A percentile compares a stretch with the other conserved stretches of the same genome.
These are phyloP conservation scores for Bombus confusus DNA, from an alignment of 1,140 invertebrate species.

Conservation along the genomic window DNA sequence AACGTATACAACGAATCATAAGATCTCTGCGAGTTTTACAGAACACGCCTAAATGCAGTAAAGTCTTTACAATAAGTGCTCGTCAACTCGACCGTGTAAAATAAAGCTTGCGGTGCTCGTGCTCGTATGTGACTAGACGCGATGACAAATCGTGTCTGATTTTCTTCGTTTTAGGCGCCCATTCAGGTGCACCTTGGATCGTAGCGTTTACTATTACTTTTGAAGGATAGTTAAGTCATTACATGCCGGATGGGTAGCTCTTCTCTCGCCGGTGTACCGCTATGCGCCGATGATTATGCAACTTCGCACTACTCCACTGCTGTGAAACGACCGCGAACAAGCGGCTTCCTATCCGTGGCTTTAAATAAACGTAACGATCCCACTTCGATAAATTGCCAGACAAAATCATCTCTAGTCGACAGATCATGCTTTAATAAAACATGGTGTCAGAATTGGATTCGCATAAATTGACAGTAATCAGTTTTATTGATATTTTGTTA, in stretches of 20 bases:
- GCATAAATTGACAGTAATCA: too few relatives aligned
- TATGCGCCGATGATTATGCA: slow-evolving; percentile 60
- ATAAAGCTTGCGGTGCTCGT: not conserved
- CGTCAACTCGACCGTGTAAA: not conserved
- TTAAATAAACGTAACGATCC: slow-evolving; percentile 15
- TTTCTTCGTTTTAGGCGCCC: slow-evolving; percentile 22
- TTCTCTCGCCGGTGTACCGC: slow-evolving; percentile 40
- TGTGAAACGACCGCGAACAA: slow-evolving; percentile 18
- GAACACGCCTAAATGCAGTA: not conserved
- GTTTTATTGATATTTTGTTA: too few relatives aligned
- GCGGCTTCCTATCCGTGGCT: not conserved
- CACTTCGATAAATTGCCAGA: not conserved
- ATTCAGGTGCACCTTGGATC: not conserved
- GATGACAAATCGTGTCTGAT: slow-evolving; percentile 15
- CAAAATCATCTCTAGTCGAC: not conserved
- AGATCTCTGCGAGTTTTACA: not conserved
- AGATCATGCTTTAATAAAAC: too few relatives aligned
- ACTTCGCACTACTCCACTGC: slow-evolving; percentile 45
- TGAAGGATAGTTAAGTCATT: slow-evolving; percentile 51
- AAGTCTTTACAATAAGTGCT: not conserved
- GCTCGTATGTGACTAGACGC: slow-evolving; percentile 6
- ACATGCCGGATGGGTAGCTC: slow-evolving; percentile 41
- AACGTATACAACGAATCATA: slow-evolving; percentile 14
- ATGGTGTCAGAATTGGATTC: too few relatives aligned
- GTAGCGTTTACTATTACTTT: slow-evolving; percentile 39